A percentile compares a stretch with the other conserved stretches of the same genome.
Evolutionary conservation across 2,113 vertebrate genomes (phyloP).

Genomic region (Sapayoa aenigma): DNA sequence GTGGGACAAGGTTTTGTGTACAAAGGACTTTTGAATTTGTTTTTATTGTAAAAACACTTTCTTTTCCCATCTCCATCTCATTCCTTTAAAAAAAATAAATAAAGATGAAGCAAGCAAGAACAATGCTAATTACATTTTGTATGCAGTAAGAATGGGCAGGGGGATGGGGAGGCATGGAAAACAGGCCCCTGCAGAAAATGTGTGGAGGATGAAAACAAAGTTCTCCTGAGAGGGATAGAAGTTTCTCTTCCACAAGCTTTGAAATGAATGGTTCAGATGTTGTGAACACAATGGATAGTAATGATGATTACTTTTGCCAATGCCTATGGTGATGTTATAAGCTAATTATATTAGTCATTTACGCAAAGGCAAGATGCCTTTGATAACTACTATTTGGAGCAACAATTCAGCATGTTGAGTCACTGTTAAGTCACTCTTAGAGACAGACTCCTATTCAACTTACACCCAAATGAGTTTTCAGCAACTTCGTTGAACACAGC

Average conservation of each 20-base stretch:
- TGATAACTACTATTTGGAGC: slow-evolving; percentile 69
- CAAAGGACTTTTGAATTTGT: slow-evolving; percentile 15
- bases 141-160: slow-evolving; percentile 52
- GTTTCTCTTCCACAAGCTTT: slow-evolving; percentile 57
- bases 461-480: slow-evolving; percentile 7
- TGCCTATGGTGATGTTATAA: slow-evolving; percentile 66
- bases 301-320: slow-evolving; percentile 72
- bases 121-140: slow-evolving; percentile 62
- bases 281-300: slow-evolving; percentile 70
- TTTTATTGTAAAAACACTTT: slow-evolving; percentile 30
- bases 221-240: slow-evolving; percentile 64
- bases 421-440: slow-evolving; percentile 58
- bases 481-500: not conserved
- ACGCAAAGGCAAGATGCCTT: slow-evolving; percentile 65
- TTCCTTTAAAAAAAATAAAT: not conserved
- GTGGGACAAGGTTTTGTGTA: slow-evolving; percentile 5
- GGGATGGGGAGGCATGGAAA: slow-evolving; percentile 61
- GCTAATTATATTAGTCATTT: slow-evolving; percentile 73
- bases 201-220: slow-evolving; percentile 48
- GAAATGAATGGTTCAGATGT: slow-evolving; percentile 71
- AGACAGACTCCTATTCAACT: slow-evolving; percentile 34
- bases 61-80: not conserved
- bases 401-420: slow-evolving; percentile 68
- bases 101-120: slow-evolving; percentile 21
- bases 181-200: slow-evolving; percentile 36